Base-by-base conservation (phyloP, 2,113 vertebrate genomes). In the Malurus cyaneus region DNA sequence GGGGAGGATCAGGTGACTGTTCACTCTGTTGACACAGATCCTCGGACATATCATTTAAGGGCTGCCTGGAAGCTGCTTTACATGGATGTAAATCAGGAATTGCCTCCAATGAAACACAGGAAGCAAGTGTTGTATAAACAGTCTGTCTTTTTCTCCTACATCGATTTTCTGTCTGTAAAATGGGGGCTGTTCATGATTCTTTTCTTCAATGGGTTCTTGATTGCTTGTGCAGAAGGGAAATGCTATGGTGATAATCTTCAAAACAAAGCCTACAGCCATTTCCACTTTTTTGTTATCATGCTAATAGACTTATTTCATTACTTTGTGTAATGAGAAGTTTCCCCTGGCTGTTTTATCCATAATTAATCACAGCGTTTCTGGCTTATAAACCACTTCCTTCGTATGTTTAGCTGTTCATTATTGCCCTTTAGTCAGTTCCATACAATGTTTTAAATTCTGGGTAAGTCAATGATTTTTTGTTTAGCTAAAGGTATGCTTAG, bases 281-380 rank as follows among this genome's bases (percentile, higher is more conserved):
- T 94, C 85, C 92, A 92, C 67, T 47, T 88, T 66, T 92, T 72
- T 91, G 46, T 89, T 88, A 88, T 93, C 87, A 84, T 78, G 69
- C 31, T 94, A 93, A 86, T 80, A 60, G 49, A 34, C 46, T 92
- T 89, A 87, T 32, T 96, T 94, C 85, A 73, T 91, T 92, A 93
- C 64, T 76, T 92, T 70, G 52, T 72, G 66, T 80, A 97, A 96
- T 89, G 97, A 96, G 93, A 96, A 88, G 32, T 74, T 79, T 86
- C 84, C 79, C 76, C 87, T 95, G 74, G 94, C 94, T 88, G 91
- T 96, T 97, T 97, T 96, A 97, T 52, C 93, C 91, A 41, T 91
- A 95, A 79, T 97, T 97, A 97, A 95, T 97, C 72, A 56, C 61
- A 95, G 85, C 80, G 26, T 93, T 97, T 95, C 94, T 97, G 94